Percentiles rank a stretch among this genome's conserved stretches.
Conservation (phyloP, 2,113 vertebrate genomes). For the Bolborhynchus lineola region DNA sequence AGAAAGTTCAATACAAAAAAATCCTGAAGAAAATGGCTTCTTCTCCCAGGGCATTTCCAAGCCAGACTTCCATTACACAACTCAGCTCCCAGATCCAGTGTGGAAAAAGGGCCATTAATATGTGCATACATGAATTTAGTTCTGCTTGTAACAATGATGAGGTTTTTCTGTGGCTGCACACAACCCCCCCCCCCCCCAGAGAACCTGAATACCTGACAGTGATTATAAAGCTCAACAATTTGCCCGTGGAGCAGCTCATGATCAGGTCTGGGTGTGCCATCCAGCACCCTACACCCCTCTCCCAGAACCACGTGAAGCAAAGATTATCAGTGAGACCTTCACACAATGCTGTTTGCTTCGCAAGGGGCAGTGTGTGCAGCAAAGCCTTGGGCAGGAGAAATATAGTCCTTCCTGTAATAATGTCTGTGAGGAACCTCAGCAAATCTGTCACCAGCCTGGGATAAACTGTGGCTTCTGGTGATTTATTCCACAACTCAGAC, state of each 20-base stretch:
- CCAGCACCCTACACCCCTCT: not conserved
- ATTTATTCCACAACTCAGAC: not conserved
- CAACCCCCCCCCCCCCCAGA: too few species aligned
- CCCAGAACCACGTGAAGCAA: not conserved
- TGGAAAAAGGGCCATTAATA: not conserved
- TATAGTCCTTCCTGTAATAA: not conserved
- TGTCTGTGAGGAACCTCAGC: not conserved
- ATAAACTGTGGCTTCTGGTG: not conserved
- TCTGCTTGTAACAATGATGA: not conserved
- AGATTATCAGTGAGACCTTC: not conserved
- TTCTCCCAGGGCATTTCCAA: not conserved
- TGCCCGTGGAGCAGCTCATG: not conserved
- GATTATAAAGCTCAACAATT: not conserved
- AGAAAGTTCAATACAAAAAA: not conserved
- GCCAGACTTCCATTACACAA: not conserved
- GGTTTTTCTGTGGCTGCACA: not conserved
- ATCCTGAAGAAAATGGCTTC: not conserved
- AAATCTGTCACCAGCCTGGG: not conserved
- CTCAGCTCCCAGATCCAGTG: not conserved
- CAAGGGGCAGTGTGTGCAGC: not conserved
- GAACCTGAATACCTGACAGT: not conserved
- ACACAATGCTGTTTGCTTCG: rapidly evolving
- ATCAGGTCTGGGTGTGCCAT: too few species aligned
- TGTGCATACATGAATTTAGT: not conserved
- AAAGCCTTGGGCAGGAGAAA: not conserved